A percentile compares a stretch with the other conserved stretches of the same genome.
phyloP scores from a whole-genome alignment of 2,888 invertebrate species.

The Hermaeophaga mercurialis region DNA sequence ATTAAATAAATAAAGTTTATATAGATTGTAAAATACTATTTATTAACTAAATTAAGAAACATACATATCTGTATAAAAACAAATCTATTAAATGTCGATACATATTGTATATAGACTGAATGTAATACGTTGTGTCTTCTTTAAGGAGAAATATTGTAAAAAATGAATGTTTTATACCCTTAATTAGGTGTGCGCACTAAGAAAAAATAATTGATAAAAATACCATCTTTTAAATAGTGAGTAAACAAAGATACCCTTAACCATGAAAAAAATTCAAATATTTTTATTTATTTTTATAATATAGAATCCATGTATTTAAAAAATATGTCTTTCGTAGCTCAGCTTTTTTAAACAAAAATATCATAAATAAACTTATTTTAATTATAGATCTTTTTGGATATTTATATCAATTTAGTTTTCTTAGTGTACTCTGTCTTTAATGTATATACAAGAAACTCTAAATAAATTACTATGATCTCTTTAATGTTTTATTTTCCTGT shows the following conservation, averaged over 20 bases:
- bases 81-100: constrained; percentile 15
- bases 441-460: constrained; percentile 28
- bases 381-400: neutral
- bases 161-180: constrained; percentile 49
- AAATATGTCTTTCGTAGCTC: too few species aligned
- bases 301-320: too few species aligned
- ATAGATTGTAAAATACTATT: constrained; percentile 19
- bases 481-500: constrained; percentile 13
- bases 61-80: constrained; percentile 40
- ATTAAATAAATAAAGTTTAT: neutral
- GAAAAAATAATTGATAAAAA: constrained; percentile 19
- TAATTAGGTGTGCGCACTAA: constrained; percentile 38
- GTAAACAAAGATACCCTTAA: too few species aligned
- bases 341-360: too few species aligned
- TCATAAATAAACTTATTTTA: too few species aligned
- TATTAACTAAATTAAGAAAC: constrained; percentile 31
- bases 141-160: constrained; percentile 35
- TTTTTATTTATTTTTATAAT: too few species aligned
- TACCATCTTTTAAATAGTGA: neutral
- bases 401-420: neutral
- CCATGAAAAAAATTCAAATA: too few species aligned
- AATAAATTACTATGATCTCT: constrained; percentile 35
- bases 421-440: constrained; percentile 27
- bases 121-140: constrained; percentile 30
- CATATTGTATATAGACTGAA: constrained; percentile 35